Evolutionary conservation across 2,113 vertebrate genomes (phyloP), one percentile per base, ranked within the genome.

Genomic region (Leptobrachium ailaonicum): DNA sequence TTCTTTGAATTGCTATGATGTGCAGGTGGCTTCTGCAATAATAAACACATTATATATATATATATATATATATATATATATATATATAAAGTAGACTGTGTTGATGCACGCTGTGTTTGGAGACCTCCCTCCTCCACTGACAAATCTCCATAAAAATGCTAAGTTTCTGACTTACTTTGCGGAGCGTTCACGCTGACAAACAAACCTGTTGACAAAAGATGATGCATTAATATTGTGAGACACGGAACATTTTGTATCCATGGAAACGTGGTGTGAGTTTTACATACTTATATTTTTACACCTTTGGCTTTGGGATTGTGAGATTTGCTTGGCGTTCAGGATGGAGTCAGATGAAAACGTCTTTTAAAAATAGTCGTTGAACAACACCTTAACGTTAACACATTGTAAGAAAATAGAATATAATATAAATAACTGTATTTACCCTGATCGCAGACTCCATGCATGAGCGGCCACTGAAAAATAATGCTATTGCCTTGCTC

Each of bases 111-210:
- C 66, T 79, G 66, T 73, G 43, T 44, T 40, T 20, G 62, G 58
- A 54, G 12, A 45, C 77, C 41, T 44, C 20, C 60, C 14, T 14
- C 7, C 32, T 62, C 56, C 41, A 71, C 66, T 47, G 69, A 44
- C 77, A 79, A 54, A 79, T 73, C 60, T 79, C 45, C 73, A 60
- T 14, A 5, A 79, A 79, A 47, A 14, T 72, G 66, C 72, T 72
- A 54, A 79, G 69, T 40, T 79, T 74, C 71, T 73, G 56, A 73
- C 79, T 68, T 68, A 43, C 58, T 75, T 74, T 75, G 45, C 58
- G 74, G 45, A 63, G 67, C 63, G 69, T 75, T 75, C 56, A 64
- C 41, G 58, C 71, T 80, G n/a, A 42, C 73, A 80, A 73, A 67
- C 63, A 73, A 67, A 41, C 62, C 32, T 73, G 50, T 80, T 58